These are phyloP conservation scores for Danaus melanippus DNA, from an alignment of 1,140 invertebrate genomes.

Conservation along the genomic window DNA sequence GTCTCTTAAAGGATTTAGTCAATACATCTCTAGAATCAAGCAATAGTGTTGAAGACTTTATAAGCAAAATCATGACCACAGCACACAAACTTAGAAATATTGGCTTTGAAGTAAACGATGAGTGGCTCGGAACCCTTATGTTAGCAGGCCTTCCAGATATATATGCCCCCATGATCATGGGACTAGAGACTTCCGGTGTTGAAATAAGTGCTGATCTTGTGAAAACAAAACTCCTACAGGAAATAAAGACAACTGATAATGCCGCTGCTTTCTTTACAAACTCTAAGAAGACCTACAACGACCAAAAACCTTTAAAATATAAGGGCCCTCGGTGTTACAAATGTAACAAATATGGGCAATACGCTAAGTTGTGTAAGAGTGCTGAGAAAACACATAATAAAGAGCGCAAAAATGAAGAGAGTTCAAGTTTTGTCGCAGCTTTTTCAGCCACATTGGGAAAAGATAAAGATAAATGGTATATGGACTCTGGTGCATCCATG, in stretches of 20 bases:
- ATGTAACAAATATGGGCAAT: constrained; percentile 15
- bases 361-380: constrained; percentile 7
- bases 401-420: constrained; percentile 1
- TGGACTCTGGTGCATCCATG: constrained; percentile 12
- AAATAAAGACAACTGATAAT: constrained; percentile 7
- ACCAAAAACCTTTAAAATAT: no score
- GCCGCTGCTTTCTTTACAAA: constrained; percentile 11
- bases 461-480: constrained; percentile 10
- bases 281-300: no score
- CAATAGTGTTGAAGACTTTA: constrained; percentile 17
- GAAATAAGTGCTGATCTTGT: constrained; percentile 16
- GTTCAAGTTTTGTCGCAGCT: constrained; percentile 14
- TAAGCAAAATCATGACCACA: constrained; percentile 19
- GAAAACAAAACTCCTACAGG: constrained; percentile 18
- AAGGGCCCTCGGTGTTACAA: constrained; percentile 16
- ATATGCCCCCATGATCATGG: constrained; percentile 19
- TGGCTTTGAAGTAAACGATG: constrained; percentile 16
- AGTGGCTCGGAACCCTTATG: constrained; percentile 19
- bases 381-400: not conserved
- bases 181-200: constrained; percentile 12
- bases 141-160: constrained; percentile 15
- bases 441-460: constrained; percentile 11
- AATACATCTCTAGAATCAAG: constrained; percentile 16
- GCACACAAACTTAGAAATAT: constrained; percentile 21
- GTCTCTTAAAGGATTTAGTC: constrained; percentile 13